Evolutionary conservation across 1,140 invertebrate species (phyloP), one percentile per base, ranked within the genome.

Genomic region (Pachyrhynchus sulphureomaculatus): DNA sequence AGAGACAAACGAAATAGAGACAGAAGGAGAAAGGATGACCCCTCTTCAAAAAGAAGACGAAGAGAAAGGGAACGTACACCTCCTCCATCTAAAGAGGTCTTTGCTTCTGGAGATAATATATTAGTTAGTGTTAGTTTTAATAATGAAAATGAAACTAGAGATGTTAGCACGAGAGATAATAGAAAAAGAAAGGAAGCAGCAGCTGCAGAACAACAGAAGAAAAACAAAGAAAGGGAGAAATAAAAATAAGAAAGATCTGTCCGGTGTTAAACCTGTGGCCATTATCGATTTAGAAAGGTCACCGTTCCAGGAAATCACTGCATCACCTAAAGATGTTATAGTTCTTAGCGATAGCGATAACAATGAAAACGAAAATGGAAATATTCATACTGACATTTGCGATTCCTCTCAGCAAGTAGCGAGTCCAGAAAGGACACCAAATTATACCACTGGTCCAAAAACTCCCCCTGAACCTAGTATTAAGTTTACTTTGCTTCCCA

Each of bases 61-160:
- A 78, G 74, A 26, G 77, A 80, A 48, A 72, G 80, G 33, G 79
- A 82, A 18, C 79, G 81, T 52, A 81, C 81, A 0, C 82, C 84
- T 0, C 78, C 82, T 2, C 89, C 89, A 1, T 89, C 86, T 0
- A 95, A 95, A 75, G 92, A 94, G 78, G 91, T 95, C 0, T 94
- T 93, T 71, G 90, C 92, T 0, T 93, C 91, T 20, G 93, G 92
- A 3, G 91, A 94, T 76, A 94, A 93, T 72, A 95, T 95, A 52
- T 80, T 94, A 24, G 91, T 95, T 0, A 94, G 91, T 75, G 90
- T 95, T 4, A 93, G 91, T 75, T 95, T 95, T 74, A 90, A 89
- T 69, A 89, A 90, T 63, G 86, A 88, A 52, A 83, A 84, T 56
- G 80, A 82, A 45, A 79, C 60, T 20, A 75, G 82, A 62, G 76